Evolutionary conservation across 2,888 invertebrate species (phyloP).

Genomic region (Hyposoter didymator): DNA sequence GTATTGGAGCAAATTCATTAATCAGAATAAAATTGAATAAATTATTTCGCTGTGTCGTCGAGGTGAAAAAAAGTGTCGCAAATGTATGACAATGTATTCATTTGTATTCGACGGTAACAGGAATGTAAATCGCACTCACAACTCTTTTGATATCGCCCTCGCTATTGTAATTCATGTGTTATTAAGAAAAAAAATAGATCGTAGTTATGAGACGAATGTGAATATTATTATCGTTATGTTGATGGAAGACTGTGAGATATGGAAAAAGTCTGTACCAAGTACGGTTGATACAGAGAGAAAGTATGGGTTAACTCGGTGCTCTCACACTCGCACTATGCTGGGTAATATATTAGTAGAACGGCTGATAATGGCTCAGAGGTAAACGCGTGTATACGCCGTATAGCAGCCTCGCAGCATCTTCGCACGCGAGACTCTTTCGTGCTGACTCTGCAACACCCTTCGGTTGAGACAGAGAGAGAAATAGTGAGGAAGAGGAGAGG

Average conservation of each 20-base stretch:
- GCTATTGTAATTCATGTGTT: neutral
- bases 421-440: conserved; percentile 43
- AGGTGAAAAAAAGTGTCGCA: neutral
- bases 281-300: conserved; percentile 59
- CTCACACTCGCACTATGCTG: conserved; percentile 53
- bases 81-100: neutral
- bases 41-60: neutral
- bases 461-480: neutral
- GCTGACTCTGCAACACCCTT: conserved; percentile 50
- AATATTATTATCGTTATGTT: neutral
- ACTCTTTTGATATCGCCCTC: neutral
- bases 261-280: conserved; percentile 46
- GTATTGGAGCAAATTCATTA: neutral
- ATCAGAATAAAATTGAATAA: neutral
- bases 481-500: conserved; percentile 12
- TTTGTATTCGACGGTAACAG: neutral
- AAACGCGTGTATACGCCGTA: conserved; percentile 44
- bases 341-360: conserved; percentile 44
- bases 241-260: conserved; percentile 37
- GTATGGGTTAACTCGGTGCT: conserved; percentile 62
- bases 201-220: neutral
- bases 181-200: neutral
- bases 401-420: conserved; percentile 52
- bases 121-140: neutral
- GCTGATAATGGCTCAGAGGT: conserved; percentile 45